Percentiles rank a stretch among this genome's conserved stretches.
Conservation (phyloP, 2,888 invertebrate genomes). For the Leucania comma region DNA sequence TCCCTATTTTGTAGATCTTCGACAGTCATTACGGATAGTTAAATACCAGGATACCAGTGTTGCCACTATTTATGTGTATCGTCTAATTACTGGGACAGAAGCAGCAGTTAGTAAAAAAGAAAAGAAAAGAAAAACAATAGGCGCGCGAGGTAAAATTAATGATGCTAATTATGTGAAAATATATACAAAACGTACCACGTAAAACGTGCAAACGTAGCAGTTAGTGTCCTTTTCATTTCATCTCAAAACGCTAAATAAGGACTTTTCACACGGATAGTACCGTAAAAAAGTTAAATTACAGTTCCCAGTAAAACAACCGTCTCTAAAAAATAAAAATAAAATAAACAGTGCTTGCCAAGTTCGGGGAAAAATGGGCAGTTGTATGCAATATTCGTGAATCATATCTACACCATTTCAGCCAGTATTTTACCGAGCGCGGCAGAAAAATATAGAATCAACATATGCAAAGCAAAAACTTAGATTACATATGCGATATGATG, state of each 20-base stretch:
- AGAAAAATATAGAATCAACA: conserved; percentile 20
- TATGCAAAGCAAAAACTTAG: neutral
- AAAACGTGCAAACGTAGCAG: no score
- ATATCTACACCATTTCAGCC: conserved; percentile 45
- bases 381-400: conserved; percentile 18
- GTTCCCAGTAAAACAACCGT: neutral
- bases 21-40: neutral
- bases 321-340: neutral
- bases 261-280: neutral
- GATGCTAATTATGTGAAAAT: no score
- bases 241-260: neutral
- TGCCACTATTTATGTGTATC: neutral
- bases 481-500: neutral
- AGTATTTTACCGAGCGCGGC: conserved; percentile 10
- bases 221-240: neutral
- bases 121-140: no score
- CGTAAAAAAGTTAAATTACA: neutral
- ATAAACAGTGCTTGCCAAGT: neutral
- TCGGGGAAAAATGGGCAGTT: neutral
- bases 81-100: neutral
- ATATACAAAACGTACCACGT: no score
- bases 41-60: neutral
- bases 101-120: no score
- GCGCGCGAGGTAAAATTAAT: no score
- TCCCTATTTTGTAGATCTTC: neutral